Evolutionary conservation across 92 coral and sea anemone genomes (phyloP).

Genomic region (Epizoanthus rinbou): DNA sequence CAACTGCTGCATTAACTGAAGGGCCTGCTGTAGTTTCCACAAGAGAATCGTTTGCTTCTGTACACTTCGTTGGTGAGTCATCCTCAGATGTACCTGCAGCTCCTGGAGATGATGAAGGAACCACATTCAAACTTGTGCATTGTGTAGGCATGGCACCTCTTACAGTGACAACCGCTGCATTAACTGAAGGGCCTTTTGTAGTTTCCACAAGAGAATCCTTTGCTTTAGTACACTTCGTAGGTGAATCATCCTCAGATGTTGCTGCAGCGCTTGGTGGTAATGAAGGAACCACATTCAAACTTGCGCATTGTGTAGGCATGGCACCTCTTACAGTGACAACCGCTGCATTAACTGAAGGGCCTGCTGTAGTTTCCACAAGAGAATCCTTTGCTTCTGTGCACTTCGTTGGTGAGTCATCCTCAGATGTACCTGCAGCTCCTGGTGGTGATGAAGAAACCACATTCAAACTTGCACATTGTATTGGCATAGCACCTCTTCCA

Average conservation of each 20-base stretch:
- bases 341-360: background rate
- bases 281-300: background rate
- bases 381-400: background rate
- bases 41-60: background rate
- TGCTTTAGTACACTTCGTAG: background rate
- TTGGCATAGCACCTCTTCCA: background rate
- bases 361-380: background rate
- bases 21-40: background rate
- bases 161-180: background rate
- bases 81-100: background rate
- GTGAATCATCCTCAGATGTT: background rate
- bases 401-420: background rate
- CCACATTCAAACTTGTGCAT: background rate
- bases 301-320: background rate
- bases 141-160: background rate
- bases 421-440: background rate
- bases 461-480: background rate
- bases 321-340: background rate
- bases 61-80: background rate
- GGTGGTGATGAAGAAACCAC: background rate
- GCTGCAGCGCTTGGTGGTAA: background rate
- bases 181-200: background rate
- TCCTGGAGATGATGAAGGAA: background rate
- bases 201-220: background rate
- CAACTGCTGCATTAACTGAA: background rate